Base-by-base conservation (phyloP, 2,113 vertebrate genomes). In the Varanus komodoensis region DNA sequence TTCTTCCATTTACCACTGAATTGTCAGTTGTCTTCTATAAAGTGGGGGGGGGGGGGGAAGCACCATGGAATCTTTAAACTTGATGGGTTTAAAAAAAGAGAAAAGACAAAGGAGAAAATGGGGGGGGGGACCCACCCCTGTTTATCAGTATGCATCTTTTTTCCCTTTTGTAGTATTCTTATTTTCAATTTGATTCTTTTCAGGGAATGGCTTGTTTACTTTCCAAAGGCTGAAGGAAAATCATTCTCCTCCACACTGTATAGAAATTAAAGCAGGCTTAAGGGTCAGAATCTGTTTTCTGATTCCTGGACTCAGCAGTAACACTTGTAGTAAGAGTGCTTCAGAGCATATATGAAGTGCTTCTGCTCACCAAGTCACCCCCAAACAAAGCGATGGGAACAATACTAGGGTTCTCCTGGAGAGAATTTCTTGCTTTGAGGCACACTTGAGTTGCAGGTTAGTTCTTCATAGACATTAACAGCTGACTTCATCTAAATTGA, bases 1-100 rank as follows among this genome's bases (percentile, higher is more conserved):
- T 98, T 97, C 97, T 98, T 97, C 98, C 98, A 98, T 98, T 99
- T 98, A 98, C 98, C 97, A 98, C 97, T 95, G 98, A 99, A 99
- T 90, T 98, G 98, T 99, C 99, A 99, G 97, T 98, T 97, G 98
- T 98, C 98, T 96, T 97, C 98, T 98, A 97, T 96, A 98, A 99
- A 98, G 97, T 94, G 97, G 38, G 81, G 38, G 73, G 96, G 96
- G 98, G 98, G 96, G 96, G 95, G 97, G 97, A 98, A 97, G 96
- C 97, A 83, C 96, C 67, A 93, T 95, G 96, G 97, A 98, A 98
- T 97, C 96, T 97, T 98, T 96, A 97, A 98, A 98, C 98, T 98
- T 98, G 98, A 99, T 98, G 98, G 98, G 98, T 97, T 91, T 79
- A 29, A 92, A 87, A 93, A 87, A 86, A 96, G 97, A 96, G 97